These are phyloP conservation scores for Meriones unguiculatus DNA, from an alignment of 2,113 vertebrate species.

Conservation along the genomic window DNA sequence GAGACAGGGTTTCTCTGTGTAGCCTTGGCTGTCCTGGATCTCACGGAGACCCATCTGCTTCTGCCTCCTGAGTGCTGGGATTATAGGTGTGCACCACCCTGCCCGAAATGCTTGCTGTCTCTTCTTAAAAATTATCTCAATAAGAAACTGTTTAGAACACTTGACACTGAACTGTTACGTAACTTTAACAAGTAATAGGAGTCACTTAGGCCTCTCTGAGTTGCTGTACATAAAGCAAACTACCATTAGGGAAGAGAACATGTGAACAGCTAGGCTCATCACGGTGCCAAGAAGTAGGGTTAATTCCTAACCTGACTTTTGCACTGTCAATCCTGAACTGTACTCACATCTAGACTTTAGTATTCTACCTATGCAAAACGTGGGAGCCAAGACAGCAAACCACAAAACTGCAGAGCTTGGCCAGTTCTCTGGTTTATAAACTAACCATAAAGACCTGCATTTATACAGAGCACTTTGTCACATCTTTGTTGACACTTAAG, in stretches of 20 bases:
- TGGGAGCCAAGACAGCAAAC: not conserved
- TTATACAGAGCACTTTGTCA: not conserved
- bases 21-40: too few species aligned
- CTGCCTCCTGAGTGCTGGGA: too few species aligned
- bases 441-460: not conserved
- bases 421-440: not conserved
- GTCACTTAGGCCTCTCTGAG: not conserved
- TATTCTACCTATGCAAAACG: not conserved
- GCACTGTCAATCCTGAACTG: not conserved
- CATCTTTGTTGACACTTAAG: not conserved
- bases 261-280: not conserved
- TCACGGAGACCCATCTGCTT: too few species aligned
- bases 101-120: too few species aligned
- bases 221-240: not conserved
- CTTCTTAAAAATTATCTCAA: slow-evolving; percentile 27
- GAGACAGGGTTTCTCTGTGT: too few species aligned
- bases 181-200: not conserved
- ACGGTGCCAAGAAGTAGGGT: not conserved
- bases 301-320: not conserved
- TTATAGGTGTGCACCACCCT: too few species aligned
- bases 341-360: not conserved
- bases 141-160: not conserved
- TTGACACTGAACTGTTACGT: not conserved
- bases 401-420: not conserved
- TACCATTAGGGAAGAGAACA: not conserved